A percentile compares a stretch with the other conserved stretches of the same genome.
Evolutionary conservation across 2,888 invertebrate species (phyloP).

Genomic region (Pollenia amentaria): DNA sequence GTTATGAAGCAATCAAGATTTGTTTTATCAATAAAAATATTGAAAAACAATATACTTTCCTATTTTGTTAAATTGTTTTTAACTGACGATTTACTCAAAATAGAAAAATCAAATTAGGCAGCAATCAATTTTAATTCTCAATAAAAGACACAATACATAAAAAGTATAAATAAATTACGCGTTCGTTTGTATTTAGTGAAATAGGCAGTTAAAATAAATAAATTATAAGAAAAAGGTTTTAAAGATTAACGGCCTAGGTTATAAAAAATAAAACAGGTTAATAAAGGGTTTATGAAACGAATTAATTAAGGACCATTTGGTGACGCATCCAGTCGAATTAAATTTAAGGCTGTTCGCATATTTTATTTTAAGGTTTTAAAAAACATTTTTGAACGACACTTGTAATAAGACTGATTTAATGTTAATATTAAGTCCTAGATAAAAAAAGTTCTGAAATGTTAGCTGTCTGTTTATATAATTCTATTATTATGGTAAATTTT

Average conservation of each 20-base stretch:
- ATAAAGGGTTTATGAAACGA: no score
- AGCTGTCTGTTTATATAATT: slow-evolving; percentile 42
- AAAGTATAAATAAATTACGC: neutral
- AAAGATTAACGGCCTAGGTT: no score
- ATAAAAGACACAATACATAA: slow-evolving; percentile 31
- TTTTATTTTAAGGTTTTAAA: no score
- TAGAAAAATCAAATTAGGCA: neutral
- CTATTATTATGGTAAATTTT: neutral
- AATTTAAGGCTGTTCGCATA: no score
- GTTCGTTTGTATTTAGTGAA: no score
- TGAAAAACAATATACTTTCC: neutral
- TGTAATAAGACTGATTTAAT: no score
- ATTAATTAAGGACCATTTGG: no score
- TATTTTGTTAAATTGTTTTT: neutral
- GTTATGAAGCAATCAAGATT: slow-evolving; percentile 5
- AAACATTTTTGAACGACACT: no score
- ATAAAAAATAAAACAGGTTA: no score
- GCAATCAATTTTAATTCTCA: slow-evolving; percentile 44
- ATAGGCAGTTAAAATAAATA: neutral
- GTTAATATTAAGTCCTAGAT: neutral
- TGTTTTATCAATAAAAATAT: slow-evolving; percentile 33
- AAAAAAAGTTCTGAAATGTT: slow-evolving; percentile 24
- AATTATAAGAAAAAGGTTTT: neutral
- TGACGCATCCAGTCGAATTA: no score
- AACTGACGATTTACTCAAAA: neutral